Evolutionary conservation across 1,140 invertebrate genomes (phyloP).

Genomic region (Bombus ignitus): DNA sequence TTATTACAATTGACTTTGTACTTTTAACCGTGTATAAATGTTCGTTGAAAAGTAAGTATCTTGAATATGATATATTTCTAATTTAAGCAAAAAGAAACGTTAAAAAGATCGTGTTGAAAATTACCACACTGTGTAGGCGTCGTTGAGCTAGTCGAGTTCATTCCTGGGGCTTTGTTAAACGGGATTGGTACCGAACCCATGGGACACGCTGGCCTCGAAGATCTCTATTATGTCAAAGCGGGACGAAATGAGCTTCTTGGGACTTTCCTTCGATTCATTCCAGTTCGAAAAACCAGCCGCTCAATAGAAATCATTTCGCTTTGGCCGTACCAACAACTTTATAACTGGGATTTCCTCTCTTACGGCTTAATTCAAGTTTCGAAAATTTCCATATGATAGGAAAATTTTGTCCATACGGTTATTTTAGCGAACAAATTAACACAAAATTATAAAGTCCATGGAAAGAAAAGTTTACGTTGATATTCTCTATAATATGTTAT

Average conservation of each 20-base stretch:
- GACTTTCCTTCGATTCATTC: slow-evolving; percentile 66
- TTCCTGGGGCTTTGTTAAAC: slow-evolving; percentile 71
- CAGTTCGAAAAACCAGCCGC: slow-evolving; percentile 54
- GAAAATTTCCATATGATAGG: not conserved
- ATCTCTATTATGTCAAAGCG: slow-evolving; percentile 72
- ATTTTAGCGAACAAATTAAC: not conserved
- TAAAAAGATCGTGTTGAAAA: slow-evolving; percentile 50
- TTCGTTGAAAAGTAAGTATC: not conserved
- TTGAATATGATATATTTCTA: slow-evolving; percentile 26
- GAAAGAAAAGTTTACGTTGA: not conserved
- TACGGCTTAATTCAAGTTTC: not conserved
- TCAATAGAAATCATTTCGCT: slow-evolving; percentile 60
- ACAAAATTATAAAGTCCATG: not conserved
- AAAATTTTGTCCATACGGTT: not conserved
- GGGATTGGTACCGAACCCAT: slow-evolving; percentile 70
- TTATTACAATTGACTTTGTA: too few relatives aligned
- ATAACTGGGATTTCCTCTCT: not conserved
- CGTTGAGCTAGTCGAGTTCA: slow-evolving; percentile 65
- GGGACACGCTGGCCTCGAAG: slow-evolving; percentile 66
- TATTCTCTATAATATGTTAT: not conserved
- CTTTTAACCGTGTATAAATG: too few relatives aligned
- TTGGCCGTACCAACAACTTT: not conserved
- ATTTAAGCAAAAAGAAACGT: slow-evolving; percentile 47
- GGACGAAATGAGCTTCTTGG: slow-evolving; percentile 70
- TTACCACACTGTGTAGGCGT: slow-evolving; percentile 55